Percentiles rank a stretch among this genome's conserved stretches.
Evolutionary conservation across 2,888 invertebrate genomes (phyloP).

Genomic region (Melanostoma mellinum): DNA sequence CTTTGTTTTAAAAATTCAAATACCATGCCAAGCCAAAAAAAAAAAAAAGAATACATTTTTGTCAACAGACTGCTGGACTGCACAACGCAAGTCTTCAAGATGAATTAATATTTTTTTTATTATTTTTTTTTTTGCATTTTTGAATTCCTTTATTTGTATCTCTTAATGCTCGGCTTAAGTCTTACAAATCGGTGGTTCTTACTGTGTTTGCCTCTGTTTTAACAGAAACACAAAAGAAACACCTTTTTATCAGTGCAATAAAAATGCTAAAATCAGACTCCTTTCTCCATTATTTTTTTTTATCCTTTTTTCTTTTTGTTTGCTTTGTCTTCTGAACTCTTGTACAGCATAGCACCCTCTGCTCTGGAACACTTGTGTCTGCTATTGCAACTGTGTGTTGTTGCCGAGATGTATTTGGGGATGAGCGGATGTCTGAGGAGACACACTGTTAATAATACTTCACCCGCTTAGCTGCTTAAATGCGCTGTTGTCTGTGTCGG

Average conservation of each 20-base stretch:
- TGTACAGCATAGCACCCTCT: constrained; percentile 27
- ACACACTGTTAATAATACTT: constrained; percentile 66
- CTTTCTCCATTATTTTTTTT: constrained; percentile 2
- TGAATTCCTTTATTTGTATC: background rate
- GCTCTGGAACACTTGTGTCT: constrained; percentile 34
- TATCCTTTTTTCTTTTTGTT: constrained; percentile 10
- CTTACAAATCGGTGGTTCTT: constrained; percentile 18
- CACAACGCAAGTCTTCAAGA: no score
- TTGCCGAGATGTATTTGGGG: constrained; percentile 22
- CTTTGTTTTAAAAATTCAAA: no score
- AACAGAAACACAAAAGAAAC: constrained; percentile 35
- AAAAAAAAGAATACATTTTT: no score
- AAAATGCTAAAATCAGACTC: constrained; percentile 57
- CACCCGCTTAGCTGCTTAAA: constrained; percentile 66
- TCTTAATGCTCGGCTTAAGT: constrained; percentile 7
- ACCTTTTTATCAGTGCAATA: constrained; percentile 59
- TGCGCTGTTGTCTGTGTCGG: constrained; percentile 52
- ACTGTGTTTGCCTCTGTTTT: constrained; percentile 29
- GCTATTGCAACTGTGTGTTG: background rate
- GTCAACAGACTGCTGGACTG: no score
- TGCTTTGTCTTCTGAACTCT: constrained; percentile 2
- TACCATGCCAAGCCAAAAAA: no score
- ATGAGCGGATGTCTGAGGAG: constrained; percentile 64
- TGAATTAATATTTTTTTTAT: no score
- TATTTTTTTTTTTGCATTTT: background rate